phyloP scores from a whole-genome alignment of 2,888 invertebrate species.

The Anoplius nigerrimus region DNA sequence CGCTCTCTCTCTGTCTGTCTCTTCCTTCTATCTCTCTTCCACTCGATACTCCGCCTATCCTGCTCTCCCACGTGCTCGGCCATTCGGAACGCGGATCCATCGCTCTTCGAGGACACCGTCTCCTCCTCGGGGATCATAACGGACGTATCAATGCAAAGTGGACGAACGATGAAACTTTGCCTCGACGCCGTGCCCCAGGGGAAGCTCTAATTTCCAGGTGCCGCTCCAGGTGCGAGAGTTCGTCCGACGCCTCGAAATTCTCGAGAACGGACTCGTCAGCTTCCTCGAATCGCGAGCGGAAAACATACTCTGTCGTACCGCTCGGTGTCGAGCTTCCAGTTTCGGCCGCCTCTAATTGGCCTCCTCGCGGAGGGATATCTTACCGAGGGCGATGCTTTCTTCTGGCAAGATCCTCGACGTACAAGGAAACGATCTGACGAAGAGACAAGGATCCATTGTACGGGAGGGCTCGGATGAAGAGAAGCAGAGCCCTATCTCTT shows the following conservation, averaged over 20 bases:
- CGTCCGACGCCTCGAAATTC: neutral
- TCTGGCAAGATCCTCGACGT: neutral
- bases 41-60: conserved; percentile 14
- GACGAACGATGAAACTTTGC: conserved; percentile 40
- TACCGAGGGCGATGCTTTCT: neutral
- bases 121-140: conserved; percentile 41
- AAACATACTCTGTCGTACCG: too few species aligned
- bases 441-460: conserved; percentile 49
- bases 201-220: conserved; percentile 62
- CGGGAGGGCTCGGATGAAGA: conserved; percentile 28
- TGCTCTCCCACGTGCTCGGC: conserved; percentile 10
- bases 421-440: conserved; percentile 38
- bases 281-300: too few species aligned
- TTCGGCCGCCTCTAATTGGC: neutral
- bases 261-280: neutral
- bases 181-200: conserved; percentile 22
- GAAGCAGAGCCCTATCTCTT: conserved; percentile 48
- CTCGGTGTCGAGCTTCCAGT: neutral
- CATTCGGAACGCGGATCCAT: conserved; percentile 51
- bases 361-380: neutral
- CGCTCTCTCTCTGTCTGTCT: conserved; percentile 32
- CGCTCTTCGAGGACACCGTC: conserved; percentile 33
- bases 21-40: conserved; percentile 19
- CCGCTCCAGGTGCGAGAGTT: conserved; percentile 33
- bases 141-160: conserved; percentile 50